phyloP scores from a whole-genome alignment of 2,888 invertebrate genomes.

The Tiliacea aurago region DNA sequence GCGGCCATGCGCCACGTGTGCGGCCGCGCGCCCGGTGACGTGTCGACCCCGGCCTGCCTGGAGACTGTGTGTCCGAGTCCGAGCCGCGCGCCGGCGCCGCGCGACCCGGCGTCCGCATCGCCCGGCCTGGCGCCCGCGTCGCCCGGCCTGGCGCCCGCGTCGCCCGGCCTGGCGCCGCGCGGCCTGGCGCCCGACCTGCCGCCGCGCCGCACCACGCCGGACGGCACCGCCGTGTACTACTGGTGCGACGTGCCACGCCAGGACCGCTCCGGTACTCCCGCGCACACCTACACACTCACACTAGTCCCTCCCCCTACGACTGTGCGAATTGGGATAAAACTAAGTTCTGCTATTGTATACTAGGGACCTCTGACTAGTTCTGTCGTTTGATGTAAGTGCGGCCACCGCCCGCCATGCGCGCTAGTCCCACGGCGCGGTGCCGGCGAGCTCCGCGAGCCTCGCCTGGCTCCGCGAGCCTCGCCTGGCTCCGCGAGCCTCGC shows the following conservation, averaged over 20 bases:
- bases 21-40: constrained; percentile 80
- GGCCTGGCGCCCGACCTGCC: constrained; percentile 90
- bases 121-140: constrained; percentile 92
- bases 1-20: constrained; percentile 75
- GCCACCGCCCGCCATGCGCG: background rate
- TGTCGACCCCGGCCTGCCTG: constrained; percentile 80
- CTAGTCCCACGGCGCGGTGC: too few relatives aligned
- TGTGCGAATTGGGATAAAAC: background rate
- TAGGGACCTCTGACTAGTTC: background rate
- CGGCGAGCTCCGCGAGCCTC: background rate
- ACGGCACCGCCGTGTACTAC: constrained; percentile 96
- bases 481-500: too few relatives aligned
- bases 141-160: constrained; percentile 85
- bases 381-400: background rate
- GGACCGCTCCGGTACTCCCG: constrained; percentile 86
- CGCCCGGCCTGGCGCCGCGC: constrained; percentile 60
- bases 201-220: constrained; percentile 94
- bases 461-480: too few relatives aligned
- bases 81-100: constrained; percentile 78
- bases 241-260: constrained; percentile 95
- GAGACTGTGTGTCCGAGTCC: constrained; percentile 75
- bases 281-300: constrained; percentile 19
- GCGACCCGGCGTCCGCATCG: too few relatives aligned
- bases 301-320: background rate
- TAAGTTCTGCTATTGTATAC: too few relatives aligned